A percentile compares a stretch with the other conserved stretches of the same genome.
Conservation (phyloP, 2,888 invertebrate species). For the Tenthredo notha region DNA sequence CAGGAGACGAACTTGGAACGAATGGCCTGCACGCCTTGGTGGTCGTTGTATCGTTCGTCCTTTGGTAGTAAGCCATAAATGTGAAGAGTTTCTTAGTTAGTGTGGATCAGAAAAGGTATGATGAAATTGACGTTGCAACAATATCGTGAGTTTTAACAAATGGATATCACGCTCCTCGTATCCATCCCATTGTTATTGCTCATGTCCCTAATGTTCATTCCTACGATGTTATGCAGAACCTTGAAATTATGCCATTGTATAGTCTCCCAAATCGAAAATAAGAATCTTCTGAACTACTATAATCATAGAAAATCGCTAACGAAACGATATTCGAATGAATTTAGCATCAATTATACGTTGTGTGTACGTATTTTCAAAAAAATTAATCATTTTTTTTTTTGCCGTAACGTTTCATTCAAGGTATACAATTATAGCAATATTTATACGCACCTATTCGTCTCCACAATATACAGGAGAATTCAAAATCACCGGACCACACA, state of each 20-base stretch:
- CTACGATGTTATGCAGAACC: neutral
- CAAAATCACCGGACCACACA: neutral
- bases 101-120: neutral
- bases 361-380: neutral
- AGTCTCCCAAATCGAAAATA: neutral
- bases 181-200: neutral
- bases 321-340: neutral
- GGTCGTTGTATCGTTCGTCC: neutral
- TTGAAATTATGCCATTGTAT: neutral
- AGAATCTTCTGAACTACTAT: neutral
- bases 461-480: neutral
- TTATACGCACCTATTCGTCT: neutral
- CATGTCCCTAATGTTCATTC: neutral
- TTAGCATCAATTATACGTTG: neutral
- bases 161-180: neutral
- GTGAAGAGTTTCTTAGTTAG: neutral
- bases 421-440: neutral
- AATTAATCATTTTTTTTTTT: neutral
- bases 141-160: neutral
- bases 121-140: conserved; percentile 26
- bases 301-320: neutral
- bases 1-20: conserved; percentile 53
- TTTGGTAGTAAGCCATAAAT: conserved; percentile 7
- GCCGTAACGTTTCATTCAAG: neutral
- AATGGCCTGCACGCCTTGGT: conserved; percentile 31